These are phyloP conservation scores for Bos indicus DNA, from an alignment of 2,113 vertebrate genomes.

Conservation along the genomic window DNA sequence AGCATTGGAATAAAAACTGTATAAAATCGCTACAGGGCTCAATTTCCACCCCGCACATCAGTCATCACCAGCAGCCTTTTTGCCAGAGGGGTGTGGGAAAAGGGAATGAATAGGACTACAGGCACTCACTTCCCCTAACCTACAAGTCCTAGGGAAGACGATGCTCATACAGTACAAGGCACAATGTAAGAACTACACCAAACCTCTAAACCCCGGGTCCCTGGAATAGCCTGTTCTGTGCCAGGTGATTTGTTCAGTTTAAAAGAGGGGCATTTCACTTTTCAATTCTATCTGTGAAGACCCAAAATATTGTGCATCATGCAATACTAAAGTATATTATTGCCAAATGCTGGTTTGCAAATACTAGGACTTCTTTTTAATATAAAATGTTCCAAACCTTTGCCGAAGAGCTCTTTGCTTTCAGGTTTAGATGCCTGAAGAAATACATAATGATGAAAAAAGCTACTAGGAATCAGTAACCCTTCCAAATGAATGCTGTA, in stretches of 20 bases:
- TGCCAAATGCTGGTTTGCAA: constrained; percentile 8
- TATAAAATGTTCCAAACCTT: background rate
- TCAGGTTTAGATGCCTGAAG: background rate
- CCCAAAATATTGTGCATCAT: background rate
- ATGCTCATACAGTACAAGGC: background rate
- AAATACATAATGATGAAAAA: constrained; percentile 15
- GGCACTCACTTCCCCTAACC: background rate
- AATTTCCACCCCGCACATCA: background rate
- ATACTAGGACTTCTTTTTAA: background rate
- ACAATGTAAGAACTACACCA: background rate
- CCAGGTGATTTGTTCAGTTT: background rate
- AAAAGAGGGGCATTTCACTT: background rate
- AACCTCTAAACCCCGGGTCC: background rate
- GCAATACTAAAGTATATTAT: background rate
- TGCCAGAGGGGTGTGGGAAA: background rate
- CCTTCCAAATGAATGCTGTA: background rate
- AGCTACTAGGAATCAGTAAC: background rate
- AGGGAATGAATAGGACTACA: background rate
- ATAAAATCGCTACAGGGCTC: background rate
- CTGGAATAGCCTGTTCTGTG: background rate
- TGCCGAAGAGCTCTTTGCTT: background rate
- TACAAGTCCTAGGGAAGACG: background rate
- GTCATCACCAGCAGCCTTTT: background rate
- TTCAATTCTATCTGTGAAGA: background rate
- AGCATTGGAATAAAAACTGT: background rate